Evolutionary conservation across 2,797 vertebrate genomes (phyloP).

Genomic region (Chrysolophus pictus): DNA sequence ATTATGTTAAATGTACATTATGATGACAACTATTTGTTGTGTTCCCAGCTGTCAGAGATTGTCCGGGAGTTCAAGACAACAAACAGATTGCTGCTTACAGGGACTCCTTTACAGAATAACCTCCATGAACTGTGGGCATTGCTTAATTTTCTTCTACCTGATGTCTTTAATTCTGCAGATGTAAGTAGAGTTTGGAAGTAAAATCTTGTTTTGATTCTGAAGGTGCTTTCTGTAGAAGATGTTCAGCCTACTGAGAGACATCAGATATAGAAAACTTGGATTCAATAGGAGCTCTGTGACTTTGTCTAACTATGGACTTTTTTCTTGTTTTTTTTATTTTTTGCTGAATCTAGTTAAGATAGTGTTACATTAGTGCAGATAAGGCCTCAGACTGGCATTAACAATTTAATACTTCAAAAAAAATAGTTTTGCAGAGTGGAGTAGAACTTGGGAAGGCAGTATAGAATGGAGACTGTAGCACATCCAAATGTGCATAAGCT

Average conservation of each 20-base stretch:
- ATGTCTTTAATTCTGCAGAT: slow-evolving; percentile 91
- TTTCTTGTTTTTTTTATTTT: background rate
- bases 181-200: slow-evolving; percentile 77
- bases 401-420: background rate
- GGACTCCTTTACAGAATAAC: slow-evolving; percentile 90
- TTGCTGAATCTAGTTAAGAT: background rate
- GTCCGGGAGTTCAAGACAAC: slow-evolving; percentile 92
- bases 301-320: background rate
- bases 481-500: background rate
- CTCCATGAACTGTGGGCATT: slow-evolving; percentile 90
- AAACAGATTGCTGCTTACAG: slow-evolving; percentile 88
- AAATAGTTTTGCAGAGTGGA: background rate
- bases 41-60: slow-evolving; percentile 88
- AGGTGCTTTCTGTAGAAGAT: background rate
- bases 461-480: background rate
- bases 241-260: background rate
- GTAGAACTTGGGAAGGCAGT: background rate
- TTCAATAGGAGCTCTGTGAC: background rate
- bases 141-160: slow-evolving; percentile 89
- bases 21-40: background rate
- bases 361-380: background rate
- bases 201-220: background rate
- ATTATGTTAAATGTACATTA: background rate
- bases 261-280: background rate
- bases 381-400: background rate